Conservation (phyloP, 2,113 vertebrate genomes). For the Hystrix brachyura region DNA sequence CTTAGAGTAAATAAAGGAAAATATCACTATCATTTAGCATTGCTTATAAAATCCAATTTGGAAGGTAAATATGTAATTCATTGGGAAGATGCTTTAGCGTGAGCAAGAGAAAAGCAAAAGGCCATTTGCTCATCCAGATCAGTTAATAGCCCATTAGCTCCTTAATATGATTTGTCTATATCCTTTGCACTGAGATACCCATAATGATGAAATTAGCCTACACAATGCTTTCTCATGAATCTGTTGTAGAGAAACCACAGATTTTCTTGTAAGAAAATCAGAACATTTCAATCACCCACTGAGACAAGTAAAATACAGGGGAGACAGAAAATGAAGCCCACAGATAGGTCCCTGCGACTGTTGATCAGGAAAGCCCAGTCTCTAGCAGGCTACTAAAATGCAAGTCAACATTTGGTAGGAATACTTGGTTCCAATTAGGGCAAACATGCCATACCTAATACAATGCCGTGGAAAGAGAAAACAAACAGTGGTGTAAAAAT, state of each 20-base stretch:
- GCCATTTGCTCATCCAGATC: background rate
- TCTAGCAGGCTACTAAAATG: background rate
- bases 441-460: constrained; percentile 35
- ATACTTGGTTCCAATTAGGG: constrained; percentile 51
- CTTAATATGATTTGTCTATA: background rate
- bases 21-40: background rate
- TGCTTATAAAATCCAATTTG: constrained; percentile 53
- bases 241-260: background rate
- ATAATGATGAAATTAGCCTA: background rate
- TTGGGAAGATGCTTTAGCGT: background rate
- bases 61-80: constrained; percentile 54
- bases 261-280: background rate
- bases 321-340: constrained; percentile 11
- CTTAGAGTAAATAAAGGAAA: constrained; percentile 51
- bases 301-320: background rate
- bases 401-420: background rate
- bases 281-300: background rate
- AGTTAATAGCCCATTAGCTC: background rate
- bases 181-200: background rate
- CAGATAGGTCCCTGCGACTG: background rate
- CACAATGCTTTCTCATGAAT: background rate
- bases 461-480: constrained; percentile 49
- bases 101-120: background rate
- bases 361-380: background rate
- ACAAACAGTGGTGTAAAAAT: constrained; percentile 1